These are phyloP conservation scores for Panorpa germanica DNA, from an alignment of 2,888 invertebrate species.

Conservation along the genomic window DNA sequence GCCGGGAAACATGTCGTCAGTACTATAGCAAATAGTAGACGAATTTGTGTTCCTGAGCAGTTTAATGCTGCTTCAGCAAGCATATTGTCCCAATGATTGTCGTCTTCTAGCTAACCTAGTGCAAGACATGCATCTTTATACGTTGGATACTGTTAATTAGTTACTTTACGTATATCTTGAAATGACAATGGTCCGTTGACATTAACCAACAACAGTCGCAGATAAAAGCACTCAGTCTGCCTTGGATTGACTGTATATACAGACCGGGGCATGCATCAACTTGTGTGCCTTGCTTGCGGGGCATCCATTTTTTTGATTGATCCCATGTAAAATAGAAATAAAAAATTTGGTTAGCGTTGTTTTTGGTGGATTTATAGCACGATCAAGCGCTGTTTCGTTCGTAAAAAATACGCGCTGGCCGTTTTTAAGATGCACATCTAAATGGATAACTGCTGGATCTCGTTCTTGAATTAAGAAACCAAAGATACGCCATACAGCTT, in stretches of 20 bases:
- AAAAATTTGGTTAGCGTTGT: too few relatives aligned
- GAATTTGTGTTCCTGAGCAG: constrained; percentile 14
- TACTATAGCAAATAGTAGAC: constrained; percentile 16
- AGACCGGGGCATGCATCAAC: too few relatives aligned
- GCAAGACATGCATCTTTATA: constrained; percentile 10
- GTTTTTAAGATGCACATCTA: constrained; percentile 16
- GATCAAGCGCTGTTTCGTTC: constrained; percentile 12
- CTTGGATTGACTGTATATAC: too few relatives aligned
- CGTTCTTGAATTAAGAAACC: constrained; percentile 17
- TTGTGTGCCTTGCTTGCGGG: too few relatives aligned
- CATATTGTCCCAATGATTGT: constrained; percentile 12
- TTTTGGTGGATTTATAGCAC: too few relatives aligned
- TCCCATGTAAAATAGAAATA: too few relatives aligned
- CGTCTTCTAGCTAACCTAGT: constrained; percentile 13
- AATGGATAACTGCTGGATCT: too few relatives aligned
- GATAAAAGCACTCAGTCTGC: constrained; percentile 12
- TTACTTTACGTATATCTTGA: too few relatives aligned
- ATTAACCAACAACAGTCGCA: too few relatives aligned
- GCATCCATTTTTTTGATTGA: too few relatives aligned
- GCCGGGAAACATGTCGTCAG: constrained; percentile 16
- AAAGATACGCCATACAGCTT: constrained; percentile 16
- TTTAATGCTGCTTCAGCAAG: constrained; percentile 13
- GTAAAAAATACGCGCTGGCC: constrained; percentile 15
- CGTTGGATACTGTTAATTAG: constrained; percentile 8
- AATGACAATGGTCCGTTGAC: too few relatives aligned